Evolutionary conservation across 37 sponge, comb jelly and placozoan genomes (phyloP).

Genomic region (Chondrosia reniformis): DNA sequence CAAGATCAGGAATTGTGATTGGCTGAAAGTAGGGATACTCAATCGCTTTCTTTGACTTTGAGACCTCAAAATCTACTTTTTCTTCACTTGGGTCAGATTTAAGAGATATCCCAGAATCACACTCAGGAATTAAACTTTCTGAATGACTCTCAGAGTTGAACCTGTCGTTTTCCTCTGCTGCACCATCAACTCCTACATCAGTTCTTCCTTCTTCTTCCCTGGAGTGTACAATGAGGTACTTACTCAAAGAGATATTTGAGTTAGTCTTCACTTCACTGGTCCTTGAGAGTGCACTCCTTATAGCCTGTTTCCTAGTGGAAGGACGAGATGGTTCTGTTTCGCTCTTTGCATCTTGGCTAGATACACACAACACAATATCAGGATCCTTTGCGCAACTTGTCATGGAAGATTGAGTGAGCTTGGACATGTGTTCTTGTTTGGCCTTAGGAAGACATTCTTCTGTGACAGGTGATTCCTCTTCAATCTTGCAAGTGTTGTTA

Average conservation of each 20-base stretch:
- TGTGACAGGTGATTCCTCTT: neutral
- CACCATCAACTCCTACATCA: neutral
- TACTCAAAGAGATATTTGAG: constrained; percentile 8
- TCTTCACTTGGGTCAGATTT: neutral
- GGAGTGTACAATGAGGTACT: constrained; percentile 4
- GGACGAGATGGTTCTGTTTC: neutral
- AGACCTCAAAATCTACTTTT: neutral
- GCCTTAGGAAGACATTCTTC: neutral
- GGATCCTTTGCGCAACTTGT: neutral
- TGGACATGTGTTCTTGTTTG: neutral
- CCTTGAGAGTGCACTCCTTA: neutral
- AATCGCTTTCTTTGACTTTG: neutral
- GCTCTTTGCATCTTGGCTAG: neutral
- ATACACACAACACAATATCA: neutral
- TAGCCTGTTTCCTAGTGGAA: neutral
- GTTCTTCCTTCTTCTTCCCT: neutral
- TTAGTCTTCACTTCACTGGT: neutral
- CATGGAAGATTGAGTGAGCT: neutral
- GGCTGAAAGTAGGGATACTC: constrained; percentile 1
- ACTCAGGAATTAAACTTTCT: neutral
- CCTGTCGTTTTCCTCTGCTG: neutral
- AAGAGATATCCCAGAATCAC: constrained; percentile 13
- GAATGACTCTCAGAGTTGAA: neutral
- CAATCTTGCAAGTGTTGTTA: too few species aligned
- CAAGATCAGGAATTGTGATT: neutral